Percentiles rank a stretch among this genome's conserved stretches.
These are phyloP conservation scores for Thelaira solivaga DNA, from an alignment of 2,888 invertebrate species.

Conservation along the genomic window DNA sequence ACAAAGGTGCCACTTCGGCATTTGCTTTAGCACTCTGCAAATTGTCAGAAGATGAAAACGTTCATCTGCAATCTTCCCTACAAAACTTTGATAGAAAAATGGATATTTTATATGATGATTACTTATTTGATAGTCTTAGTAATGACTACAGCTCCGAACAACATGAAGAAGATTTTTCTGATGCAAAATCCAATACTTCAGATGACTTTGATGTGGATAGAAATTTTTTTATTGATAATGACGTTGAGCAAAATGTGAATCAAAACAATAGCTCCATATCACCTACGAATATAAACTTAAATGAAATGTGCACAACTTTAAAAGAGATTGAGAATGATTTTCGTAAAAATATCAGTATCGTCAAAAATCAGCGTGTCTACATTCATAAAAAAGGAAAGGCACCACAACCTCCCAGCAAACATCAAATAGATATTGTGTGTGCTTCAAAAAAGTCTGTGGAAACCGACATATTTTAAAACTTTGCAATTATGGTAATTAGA, in stretches of 20 bases:
- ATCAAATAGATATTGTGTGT: neutral
- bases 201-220: slow-evolving; percentile 2
- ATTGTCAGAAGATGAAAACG: neutral
- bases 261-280: neutral
- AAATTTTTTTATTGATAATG: neutral
- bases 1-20: too few relatives aligned
- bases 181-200: slow-evolving; percentile 47
- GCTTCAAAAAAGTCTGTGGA: neutral
- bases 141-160: slow-evolving; percentile 7
- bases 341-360: slow-evolving; percentile 66
- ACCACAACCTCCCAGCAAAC: slow-evolving; percentile 69
- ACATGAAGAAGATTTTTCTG: slow-evolving; percentile 45
- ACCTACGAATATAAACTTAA: slow-evolving; percentile 64
- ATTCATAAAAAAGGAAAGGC: slow-evolving; percentile 74
- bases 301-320: slow-evolving; percentile 67
- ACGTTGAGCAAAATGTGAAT: slow-evolving; percentile 29
- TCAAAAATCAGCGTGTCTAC: slow-evolving; percentile 62
- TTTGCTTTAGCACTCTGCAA: neutral
- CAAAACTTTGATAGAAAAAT: neutral
- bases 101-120: neutral
- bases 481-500: slow-evolving; percentile 62
- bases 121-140: neutral
- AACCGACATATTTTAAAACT: slow-evolving; percentile 55
- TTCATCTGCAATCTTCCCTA: neutral
- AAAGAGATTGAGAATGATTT: slow-evolving; percentile 71